These are phyloP conservation scores for Lysiphlebus fabarum DNA, from an alignment of 1,140 invertebrate genomes.

Conservation along the genomic window DNA sequence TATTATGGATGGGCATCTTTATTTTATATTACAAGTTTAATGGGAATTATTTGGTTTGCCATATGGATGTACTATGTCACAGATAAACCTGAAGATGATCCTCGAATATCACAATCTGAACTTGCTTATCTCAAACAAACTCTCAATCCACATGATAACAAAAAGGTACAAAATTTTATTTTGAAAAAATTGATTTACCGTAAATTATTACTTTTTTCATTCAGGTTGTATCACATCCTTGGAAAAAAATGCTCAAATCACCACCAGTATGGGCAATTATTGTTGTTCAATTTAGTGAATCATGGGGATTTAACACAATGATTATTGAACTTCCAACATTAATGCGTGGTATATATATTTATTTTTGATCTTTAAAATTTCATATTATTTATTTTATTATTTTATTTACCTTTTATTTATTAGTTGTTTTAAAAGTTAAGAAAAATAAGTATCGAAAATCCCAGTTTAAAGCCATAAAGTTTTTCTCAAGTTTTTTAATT, in stretches of 20 bases:
- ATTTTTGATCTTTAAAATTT: not conserved
- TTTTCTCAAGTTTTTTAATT: too few relatives aligned
- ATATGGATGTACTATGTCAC: constrained; percentile 70
- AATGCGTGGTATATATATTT: constrained; percentile 65
- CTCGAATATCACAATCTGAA: constrained; percentile 70
- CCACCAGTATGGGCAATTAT: constrained; percentile 87
- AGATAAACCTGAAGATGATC: constrained; percentile 74
- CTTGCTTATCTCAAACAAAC: constrained; percentile 69
- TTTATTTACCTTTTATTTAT: too few relatives aligned
- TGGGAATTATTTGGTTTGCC: constrained; percentile 69
- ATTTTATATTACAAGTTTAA: constrained; percentile 82
- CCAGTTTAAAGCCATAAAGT: too few relatives aligned
- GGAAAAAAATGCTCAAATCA: constrained; percentile 77
- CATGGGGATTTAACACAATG: constrained; percentile 95
- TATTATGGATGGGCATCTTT: constrained; percentile 79
- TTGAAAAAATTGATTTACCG: not conserved
- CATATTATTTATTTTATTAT: too few relatives aligned
- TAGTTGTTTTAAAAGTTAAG: too few relatives aligned
- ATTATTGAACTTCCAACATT: constrained; percentile 87
- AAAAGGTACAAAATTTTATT: constrained; percentile 20
- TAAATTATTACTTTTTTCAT: not conserved
- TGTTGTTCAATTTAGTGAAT: constrained; percentile 87
- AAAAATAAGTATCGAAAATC: too few relatives aligned
- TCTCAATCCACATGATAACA: constrained; percentile 27
- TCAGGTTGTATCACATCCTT: constrained; percentile 65